These are phyloP conservation scores for Selene dorsalis DNA, from an alignment of 2,797 vertebrate genomes.

Conservation along the genomic window DNA sequence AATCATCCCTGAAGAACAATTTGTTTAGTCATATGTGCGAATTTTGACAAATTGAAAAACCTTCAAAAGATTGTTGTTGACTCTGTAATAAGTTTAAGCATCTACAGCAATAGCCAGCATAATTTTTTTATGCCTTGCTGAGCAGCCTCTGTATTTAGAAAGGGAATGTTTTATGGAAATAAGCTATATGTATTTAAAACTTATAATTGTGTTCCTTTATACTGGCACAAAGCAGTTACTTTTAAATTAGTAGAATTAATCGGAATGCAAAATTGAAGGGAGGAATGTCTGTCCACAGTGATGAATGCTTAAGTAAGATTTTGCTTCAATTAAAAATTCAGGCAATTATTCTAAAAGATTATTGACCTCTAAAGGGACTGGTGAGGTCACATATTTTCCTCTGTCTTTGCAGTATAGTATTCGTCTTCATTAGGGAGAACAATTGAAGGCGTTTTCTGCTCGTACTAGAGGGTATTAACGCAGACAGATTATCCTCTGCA, in stretches of 20 bases:
- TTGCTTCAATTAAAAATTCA: conserved; percentile 92
- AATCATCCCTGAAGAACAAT: conserved; percentile 61
- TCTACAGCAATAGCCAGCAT: conserved; percentile 70
- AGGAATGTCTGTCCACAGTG: conserved; percentile 81
- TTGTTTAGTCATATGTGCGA: conserved; percentile 59
- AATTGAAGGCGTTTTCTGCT: conserved; percentile 85
- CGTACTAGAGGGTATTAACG: conserved; percentile 84
- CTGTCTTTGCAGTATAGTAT: conserved; percentile 87
- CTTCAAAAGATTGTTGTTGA: conserved; percentile 74
- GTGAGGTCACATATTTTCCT: conserved; percentile 84
- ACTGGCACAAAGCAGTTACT: conserved; percentile 84
- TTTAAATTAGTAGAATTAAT: conserved; percentile 90
- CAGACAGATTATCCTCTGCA: conserved; percentile 81
- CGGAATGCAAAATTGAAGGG: conserved; percentile 84
- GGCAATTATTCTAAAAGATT: conserved; percentile 90
- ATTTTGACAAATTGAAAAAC: conserved; percentile 61
- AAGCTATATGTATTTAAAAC: conserved; percentile 89
- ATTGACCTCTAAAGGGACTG: conserved; percentile 90
- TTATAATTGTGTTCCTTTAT: conserved; percentile 90
- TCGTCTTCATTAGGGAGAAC: conserved; percentile 93
- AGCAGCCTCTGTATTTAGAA: conserved; percentile 84
- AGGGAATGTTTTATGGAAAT: conserved; percentile 88
- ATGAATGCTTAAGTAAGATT: conserved; percentile 85
- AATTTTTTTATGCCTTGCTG: conserved; percentile 84
- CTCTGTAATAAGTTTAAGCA: conserved; percentile 78